Conservation (phyloP, 35 echinoderm and acorn worm genomes). For the Stichopus chloronotus region DNA sequence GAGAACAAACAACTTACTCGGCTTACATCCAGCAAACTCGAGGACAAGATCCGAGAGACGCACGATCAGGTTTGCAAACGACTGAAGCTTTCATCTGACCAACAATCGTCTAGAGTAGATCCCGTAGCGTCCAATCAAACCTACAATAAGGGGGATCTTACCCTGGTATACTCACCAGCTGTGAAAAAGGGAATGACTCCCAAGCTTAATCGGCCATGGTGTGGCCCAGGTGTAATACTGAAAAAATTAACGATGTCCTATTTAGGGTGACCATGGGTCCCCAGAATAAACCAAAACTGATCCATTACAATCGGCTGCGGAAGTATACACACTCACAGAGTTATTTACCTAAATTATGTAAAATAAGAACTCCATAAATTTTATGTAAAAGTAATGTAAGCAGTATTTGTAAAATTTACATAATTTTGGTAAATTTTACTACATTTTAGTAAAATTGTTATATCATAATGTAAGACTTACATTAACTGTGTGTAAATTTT, state of each 20-base stretch:
- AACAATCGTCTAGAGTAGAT: slow-evolving; percentile 40
- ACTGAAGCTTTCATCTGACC: slow-evolving; percentile 19
- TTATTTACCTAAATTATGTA: too few species aligned
- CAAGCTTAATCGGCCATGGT: slow-evolving; percentile 52
- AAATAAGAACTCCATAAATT: too few species aligned
- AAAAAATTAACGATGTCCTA: slow-evolving; percentile 61
- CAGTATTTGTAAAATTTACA: too few species aligned
- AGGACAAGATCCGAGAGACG: neutral
- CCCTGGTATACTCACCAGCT: slow-evolving; percentile 50
- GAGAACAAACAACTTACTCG: neutral
- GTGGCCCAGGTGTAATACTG: slow-evolving; percentile 47
- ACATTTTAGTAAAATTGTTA: too few species aligned
- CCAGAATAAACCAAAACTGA: slow-evolving; percentile 48
- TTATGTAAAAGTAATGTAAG: too few species aligned
- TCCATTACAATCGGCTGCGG: slow-evolving; percentile 49
- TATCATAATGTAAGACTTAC: too few species aligned
- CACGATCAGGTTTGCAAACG: slow-evolving; percentile 23
- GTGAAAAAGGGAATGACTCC: slow-evolving; percentile 32
- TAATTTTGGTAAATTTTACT: too few species aligned
- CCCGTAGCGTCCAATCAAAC: neutral
- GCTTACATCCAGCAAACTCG: neutral
- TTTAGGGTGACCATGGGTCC: slow-evolving; percentile 20
- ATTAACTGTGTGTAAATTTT: too few species aligned
- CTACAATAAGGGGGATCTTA: slow-evolving; percentile 22
- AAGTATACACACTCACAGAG: too few species aligned